Evolutionary conservation across 2,888 invertebrate genomes (phyloP), one percentile per base, ranked within the genome.

Genomic region (Sturmia bella): DNA sequence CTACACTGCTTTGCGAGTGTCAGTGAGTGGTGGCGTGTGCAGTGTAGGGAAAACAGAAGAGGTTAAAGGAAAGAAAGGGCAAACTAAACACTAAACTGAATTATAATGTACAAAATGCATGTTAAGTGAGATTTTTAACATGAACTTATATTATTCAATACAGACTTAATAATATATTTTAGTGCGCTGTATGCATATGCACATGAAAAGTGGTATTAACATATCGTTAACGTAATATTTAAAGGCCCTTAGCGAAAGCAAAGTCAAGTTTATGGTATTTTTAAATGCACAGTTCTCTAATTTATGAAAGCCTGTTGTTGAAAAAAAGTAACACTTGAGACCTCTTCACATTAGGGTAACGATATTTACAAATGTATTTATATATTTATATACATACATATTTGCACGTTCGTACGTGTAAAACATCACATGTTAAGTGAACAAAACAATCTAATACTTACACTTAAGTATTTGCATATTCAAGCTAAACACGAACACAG

Each of bases 61-160:
- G 32, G 7, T 32, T 32, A 2, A 15, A 15, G 13, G 56, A 0
- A 13, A 45, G n/a, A 1, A 32, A 37, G 11, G 13, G 43, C 12
- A 19, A 75, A 59, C 66, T 59, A 59, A 68, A 75, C 50, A 75
- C 15, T 66, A 68, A 75, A 75, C 41, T 27, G 45, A 50, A 43
- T 59, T 41, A 43, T 57, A 27, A 48, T 59, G 50, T 68, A 50
- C 68, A 43, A 61, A 61, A 61, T 56, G 32, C 66, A 78, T 78
- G 78, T 78, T 72, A 78, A 78, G 66, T 78, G 72, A 59, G 59
- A 78, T 66, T 78, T 77, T 72, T 66, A 54, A 73, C 78, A 78
- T 78, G 72, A 73, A 78, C 66, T 78, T 59, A 72, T 48, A 63
- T 57, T 52, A 52, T 52, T 78, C 66, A 66, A 78, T 78, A 78